Percentiles rank a stretch among this genome's conserved stretches.
Evolutionary conservation across 2,797 vertebrate genomes (phyloP).

Genomic region (Thunnus albacares): DNA sequence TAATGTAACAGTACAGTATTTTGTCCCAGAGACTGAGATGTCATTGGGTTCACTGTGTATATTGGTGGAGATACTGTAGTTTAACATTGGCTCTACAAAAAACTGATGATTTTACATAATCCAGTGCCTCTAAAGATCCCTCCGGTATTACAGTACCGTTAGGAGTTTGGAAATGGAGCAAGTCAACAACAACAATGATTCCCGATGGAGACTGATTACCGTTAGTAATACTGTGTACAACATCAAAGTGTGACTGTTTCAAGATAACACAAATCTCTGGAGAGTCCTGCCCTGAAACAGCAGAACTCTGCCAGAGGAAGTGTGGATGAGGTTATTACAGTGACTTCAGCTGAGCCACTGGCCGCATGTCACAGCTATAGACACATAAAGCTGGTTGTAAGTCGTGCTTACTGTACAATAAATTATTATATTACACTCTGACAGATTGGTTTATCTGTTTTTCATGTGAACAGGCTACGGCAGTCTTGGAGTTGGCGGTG

Average conservation of each 20-base stretch:
- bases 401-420: background rate
- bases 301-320: constrained; percentile 30
- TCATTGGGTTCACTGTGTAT: background rate
- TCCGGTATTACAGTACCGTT: constrained; percentile 20
- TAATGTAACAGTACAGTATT: background rate
- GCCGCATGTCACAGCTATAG: background rate
- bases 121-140: constrained; percentile 15
- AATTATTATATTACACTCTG: background rate
- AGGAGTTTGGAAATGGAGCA: constrained; percentile 55
- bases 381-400: background rate
- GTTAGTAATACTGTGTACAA: constrained; percentile 48
- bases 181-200: constrained; percentile 47
- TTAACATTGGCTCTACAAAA: background rate
- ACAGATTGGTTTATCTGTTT: background rate
- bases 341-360: constrained; percentile 37
- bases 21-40: background rate
- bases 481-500: constrained; percentile 69
- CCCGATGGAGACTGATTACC: constrained; percentile 43
- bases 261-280: constrained; percentile 54
- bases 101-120: background rate
- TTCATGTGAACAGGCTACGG: constrained; percentile 75
- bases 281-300: constrained; percentile 43
- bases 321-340: constrained; percentile 26
- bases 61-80: background rate
- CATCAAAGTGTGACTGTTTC: constrained; percentile 68